Conservation (phyloP, 2,888 invertebrate species). For the Melinaea marsaeus region DNA sequence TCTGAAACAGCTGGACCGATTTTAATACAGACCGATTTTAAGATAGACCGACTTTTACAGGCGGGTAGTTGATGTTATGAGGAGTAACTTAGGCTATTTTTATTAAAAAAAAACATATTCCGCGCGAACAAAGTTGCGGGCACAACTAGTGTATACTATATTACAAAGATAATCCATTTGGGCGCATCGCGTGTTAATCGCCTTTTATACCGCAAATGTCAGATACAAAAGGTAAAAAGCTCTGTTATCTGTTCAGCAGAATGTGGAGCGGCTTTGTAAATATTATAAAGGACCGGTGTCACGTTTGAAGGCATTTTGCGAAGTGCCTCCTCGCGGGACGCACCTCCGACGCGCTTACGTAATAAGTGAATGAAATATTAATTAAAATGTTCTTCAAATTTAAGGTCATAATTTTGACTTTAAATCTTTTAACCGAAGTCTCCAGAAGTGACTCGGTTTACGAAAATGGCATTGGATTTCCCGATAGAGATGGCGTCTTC, state of each 20-base stretch:
- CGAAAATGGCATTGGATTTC: conserved; percentile 51
- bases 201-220: conserved; percentile 61
- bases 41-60: no score
- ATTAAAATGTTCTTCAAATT: conserved; percentile 23
- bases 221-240: conserved; percentile 71
- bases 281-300: conserved; percentile 71
- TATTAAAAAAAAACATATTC: no score
- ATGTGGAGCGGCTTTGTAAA: conserved; percentile 67
- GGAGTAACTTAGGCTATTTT: no score
- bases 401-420: conserved; percentile 37
- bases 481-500: conserved; percentile 59
- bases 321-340: conserved; percentile 67
- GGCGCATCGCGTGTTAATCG: conserved; percentile 50
- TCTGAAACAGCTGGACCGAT: no score
- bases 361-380: conserved; percentile 45
- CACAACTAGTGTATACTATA: conserved; percentile 44
- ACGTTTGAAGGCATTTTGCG: conserved; percentile 69
- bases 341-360: conserved; percentile 57
- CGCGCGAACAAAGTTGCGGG: not conserved
- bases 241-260: conserved; percentile 70
- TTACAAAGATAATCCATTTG: conserved; percentile 46
- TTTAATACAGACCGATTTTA: no score
- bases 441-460: conserved; percentile 54
- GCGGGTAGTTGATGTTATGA: no score
- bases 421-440: conserved; percentile 49